A percentile compares a stretch with the other conserved stretches of the same genome.
Evolutionary conservation across 1,140 invertebrate species (phyloP).

Genomic region (Neuroterus valhalla): DNA sequence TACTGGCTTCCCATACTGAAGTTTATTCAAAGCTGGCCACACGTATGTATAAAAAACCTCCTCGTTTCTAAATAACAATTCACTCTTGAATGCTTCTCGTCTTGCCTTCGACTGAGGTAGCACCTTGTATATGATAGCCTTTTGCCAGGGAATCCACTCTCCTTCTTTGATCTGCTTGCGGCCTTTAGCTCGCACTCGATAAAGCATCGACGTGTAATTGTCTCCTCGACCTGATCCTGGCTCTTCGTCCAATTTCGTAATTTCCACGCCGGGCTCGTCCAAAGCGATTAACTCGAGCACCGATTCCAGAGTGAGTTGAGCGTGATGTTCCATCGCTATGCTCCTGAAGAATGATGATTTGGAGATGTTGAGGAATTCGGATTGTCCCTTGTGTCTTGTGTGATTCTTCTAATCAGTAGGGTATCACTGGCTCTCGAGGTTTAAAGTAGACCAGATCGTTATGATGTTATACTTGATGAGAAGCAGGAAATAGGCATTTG

Average conservation of each 20-base stretch:
- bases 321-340: conserved; percentile 47
- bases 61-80: conserved; percentile 82
- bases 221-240: conserved; percentile 82
- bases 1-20: conserved; percentile 74
- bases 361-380: neutral
- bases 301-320: conserved; percentile 60
- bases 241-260: conserved; percentile 75
- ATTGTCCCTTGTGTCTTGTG: neutral
- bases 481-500: conserved; percentile 74
- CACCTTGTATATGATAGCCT: conserved; percentile 82
- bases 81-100: conserved; percentile 82
- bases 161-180: conserved; percentile 68
- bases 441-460: conserved; percentile 52
- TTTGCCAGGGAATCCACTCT: conserved; percentile 75
- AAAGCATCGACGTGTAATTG: conserved; percentile 84
- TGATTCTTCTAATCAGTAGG: conserved; percentile 38
- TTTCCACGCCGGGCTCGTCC: conserved; percentile 70
- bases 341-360: neutral
- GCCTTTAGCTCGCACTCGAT: conserved; percentile 79
- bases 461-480: conserved; percentile 53
- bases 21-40: conserved; percentile 78
- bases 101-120: conserved; percentile 79
- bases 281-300: conserved; percentile 68
- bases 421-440: conserved; percentile 44
- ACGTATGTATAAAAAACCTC: conserved; percentile 83